Evolutionary conservation across 1,140 invertebrate genomes (phyloP), one percentile per base, ranked within the genome.

Genomic region (Drosophila serrata): DNA sequence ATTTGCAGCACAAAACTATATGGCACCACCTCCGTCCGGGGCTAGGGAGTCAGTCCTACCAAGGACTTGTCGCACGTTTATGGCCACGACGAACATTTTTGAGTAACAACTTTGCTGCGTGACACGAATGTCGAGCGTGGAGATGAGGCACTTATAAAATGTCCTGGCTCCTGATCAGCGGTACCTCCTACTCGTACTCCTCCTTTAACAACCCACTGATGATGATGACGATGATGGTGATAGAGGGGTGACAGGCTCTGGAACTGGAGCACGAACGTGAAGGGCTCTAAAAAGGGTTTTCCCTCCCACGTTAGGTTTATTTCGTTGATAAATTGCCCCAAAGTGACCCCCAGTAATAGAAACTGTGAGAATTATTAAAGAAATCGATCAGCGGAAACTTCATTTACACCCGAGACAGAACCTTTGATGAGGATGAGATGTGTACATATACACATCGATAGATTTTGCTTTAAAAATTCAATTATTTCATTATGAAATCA

Each of bases 101-200:
- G 84, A 87, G 84, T 84, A 87, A 87, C 84, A 87, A 88, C 84
- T 88, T 88, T 87, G 84, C 84, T 84, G 84, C 84, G 84, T 87
- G 84, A 87, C 80, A 87, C 84, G 84, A 88, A 87, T 88, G 68
- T 45, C 39, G 68, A 86, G 69, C 64, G 55, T 37, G 51, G 33
- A 37, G 51, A 9, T 55, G 75, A 48, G 72, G 59, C 49, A 58
- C 67, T 80, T 75, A 63, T 75, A 75, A 75, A 84, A 80, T 80
- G 61, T 76, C 75, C 60, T 77, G 74, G 63, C 75, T 77, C 75
- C 73, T 77, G 75, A 77, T 77, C 73, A 80, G 63, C 63, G 68
- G 46, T 46, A 57, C 31, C 2, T 37, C 8, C 49, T 9, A 3
- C 49, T 15, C 7, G 3, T 13, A 27, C 62, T 76, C 15, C 46